Base-by-base conservation (phyloP, 2,797 vertebrate genomes). In the Apogon hyalosoma region DNA sequence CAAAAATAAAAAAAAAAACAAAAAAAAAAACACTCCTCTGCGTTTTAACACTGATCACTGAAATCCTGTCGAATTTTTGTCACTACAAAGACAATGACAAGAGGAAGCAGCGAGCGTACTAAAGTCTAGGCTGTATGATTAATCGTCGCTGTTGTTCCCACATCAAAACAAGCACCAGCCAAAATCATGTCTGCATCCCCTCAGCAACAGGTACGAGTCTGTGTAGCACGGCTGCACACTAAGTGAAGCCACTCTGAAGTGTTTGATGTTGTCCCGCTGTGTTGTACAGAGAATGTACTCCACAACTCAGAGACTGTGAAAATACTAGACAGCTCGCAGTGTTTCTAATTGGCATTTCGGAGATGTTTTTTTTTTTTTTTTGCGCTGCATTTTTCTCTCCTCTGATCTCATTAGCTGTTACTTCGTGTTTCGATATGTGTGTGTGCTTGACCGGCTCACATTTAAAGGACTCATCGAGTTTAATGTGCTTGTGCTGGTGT, bases 321-420 rank as follows among this genome's bases (percentile, higher is more conserved):
- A 42, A 67, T 1, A 42, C 21, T 15, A 42, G 24, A 59, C 53
- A 59, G 52, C 66, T 79, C 56, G 4, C 75, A 51, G 61, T 63
- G 73, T 72, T 75, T 69, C 71, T 78, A 78, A 84, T 86, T 84
- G 77, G 63, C 68, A 54, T 83, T 69, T 69, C 65, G 62, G 71
- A 21, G 46, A 73, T 77, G 73, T 52, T 41, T 60, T 39, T 0
- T 57, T 36, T 53, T 69, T 42, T 75, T 36, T 36, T 36, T 47
- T 63, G 16, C 57, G 0, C 31, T 60, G 39, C 28, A 49, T 76
- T 47, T 63, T 69, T 70, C 33, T 72, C 63, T 58, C 66, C 68
- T 39, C 64, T 52, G 63, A 72, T 68, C 75, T 82, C 65, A 66
- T 83, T 81, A 77, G 77, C 68, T 40, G 60, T 57, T n/a, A 10